Evolutionary conservation across 2,797 vertebrate species (phyloP).

Genomic region (Amblyraja radiata): DNA sequence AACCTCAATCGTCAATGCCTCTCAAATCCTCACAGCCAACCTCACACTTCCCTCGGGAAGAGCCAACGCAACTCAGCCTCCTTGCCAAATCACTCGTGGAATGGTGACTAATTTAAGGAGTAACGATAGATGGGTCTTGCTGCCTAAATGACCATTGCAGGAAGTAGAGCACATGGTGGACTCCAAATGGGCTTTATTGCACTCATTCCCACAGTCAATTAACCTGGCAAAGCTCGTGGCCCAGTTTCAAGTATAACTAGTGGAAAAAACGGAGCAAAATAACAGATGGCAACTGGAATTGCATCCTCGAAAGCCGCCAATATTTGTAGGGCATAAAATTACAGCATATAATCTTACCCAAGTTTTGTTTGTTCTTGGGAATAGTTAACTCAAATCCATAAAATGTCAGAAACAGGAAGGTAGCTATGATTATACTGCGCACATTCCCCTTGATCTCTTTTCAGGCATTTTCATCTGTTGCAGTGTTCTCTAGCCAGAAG

Average conservation of each 20-base stretch:
- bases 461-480: neutral
- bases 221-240: neutral
- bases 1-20: neutral
- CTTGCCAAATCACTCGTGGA: neutral
- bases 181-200: neutral
- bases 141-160: neutral
- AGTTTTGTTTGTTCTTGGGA: no score
- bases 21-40: neutral
- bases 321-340: neutral
- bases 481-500: neutral
- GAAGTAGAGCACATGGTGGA: no score
- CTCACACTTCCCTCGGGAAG: neutral
- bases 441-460: neutral
- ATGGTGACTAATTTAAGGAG: neutral
- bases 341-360: neutral
- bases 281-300: neutral
- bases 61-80: neutral
- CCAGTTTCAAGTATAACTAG: neutral
- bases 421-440: neutral
- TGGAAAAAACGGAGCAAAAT: neutral
- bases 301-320: neutral
- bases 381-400: neutral
- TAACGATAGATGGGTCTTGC: neutral
- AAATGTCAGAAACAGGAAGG: neutral
- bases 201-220: neutral